Evolutionary conservation across 1,140 invertebrate genomes (phyloP), one percentile per base, ranked within the genome.

Genomic region (Micrasema longulum): DNA sequence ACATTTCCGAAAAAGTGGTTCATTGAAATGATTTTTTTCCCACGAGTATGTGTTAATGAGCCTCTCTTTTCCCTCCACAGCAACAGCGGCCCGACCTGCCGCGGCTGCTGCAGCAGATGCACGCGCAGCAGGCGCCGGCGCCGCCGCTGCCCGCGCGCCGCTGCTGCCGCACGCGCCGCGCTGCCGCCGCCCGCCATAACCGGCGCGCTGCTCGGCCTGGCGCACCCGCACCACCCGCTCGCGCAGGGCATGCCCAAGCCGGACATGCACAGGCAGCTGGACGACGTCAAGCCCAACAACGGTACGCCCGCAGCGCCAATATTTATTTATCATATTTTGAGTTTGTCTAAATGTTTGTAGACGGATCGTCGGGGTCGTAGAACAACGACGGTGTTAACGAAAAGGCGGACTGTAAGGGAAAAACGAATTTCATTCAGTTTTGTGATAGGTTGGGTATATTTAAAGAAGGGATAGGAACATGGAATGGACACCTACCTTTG

Each of bases 21-120:
- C n/a, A n/a, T n/a, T n/a, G n/a, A n/a, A n/a, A n/a, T n/a, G n/a
- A n/a, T n/a, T n/a, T n/a, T n/a, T n/a, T n/a, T n/a, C n/a, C n/a
- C n/a, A n/a, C n/a, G n/a, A n/a, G n/a, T n/a, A n/a, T n/a, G n/a
- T n/a, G n/a, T n/a, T n/a, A n/a, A n/a, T n/a, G n/a, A n/a, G n/a
- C n/a, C n/a, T n/a, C n/a, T n/a, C n/a, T 57, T 16, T 69, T 69
- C 5, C 35, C 45, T 3, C 63, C 62, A 5, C 85, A 93, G 91
- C 91, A 92, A 90, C 91, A 92, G 81, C 87, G 92, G 78, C 90
- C 91, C 35, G 92, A 93, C 79, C 80, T 93, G 57, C 92, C 91
- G 1, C 87, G 92, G 80, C 78, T 93, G 75, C 80, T 93, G 80
- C 94, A 95, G 83, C 94, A 96, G 85, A 95, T 97, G 93, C 95